A percentile compares a stretch with the other conserved stretches of the same genome.
Evolutionary conservation across 2,797 vertebrate genomes (phyloP).

Genomic region (Xiphorhynchus erythropygius): DNA sequence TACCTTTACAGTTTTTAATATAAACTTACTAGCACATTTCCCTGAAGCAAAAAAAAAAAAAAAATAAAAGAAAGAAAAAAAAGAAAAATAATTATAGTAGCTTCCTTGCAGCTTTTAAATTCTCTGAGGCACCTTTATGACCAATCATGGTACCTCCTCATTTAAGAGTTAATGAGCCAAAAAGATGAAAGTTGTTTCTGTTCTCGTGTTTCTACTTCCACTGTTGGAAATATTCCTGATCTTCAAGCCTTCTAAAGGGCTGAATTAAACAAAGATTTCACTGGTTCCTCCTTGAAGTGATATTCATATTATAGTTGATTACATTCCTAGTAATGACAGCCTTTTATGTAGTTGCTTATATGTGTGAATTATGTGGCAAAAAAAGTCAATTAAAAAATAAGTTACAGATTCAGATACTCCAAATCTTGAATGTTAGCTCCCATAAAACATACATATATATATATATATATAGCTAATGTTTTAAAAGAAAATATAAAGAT

Average conservation of each 20-base stretch:
- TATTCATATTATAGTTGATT: neutral
- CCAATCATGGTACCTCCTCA: conserved; percentile 32
- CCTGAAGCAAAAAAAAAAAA: neutral
- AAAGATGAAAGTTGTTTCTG: conserved; percentile 58
- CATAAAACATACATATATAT: neutral
- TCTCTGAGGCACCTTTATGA: conserved; percentile 40
- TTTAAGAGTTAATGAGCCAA: conserved; percentile 71
- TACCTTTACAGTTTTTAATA: neutral
- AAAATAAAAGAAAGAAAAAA: neutral
- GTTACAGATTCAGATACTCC: neutral
- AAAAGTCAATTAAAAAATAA: neutral
- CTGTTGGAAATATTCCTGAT: neutral
- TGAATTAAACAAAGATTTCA: conserved; percentile 23
- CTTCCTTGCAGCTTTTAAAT: conserved; percentile 35
- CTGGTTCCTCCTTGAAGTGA: conserved; percentile 13
- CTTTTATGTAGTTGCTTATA: neutral
- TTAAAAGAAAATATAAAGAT: neutral
- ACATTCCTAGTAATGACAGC: neutral
- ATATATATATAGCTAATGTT: neutral
- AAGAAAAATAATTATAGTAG: conserved; percentile 15
- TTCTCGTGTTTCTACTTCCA: conserved; percentile 40
- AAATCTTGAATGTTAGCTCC: neutral
- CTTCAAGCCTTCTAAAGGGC: conserved; percentile 30
- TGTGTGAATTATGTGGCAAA: neutral
- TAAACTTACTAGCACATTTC: neutral